Conservation (phyloP, 2,888 invertebrate genomes). For the Mamestra brassicae region DNA sequence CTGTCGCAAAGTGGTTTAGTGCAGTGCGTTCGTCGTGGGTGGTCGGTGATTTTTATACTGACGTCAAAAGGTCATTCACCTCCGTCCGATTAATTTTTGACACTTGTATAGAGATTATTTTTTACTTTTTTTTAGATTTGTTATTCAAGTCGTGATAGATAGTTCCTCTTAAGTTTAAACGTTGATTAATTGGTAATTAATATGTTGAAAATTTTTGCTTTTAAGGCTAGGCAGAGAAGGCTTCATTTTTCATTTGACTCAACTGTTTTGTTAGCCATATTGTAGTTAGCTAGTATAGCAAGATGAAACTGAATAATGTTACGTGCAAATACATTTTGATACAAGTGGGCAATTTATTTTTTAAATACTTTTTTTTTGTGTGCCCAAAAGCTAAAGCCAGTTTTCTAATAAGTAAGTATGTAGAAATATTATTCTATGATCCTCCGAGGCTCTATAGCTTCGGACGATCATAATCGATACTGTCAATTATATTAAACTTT, state of each 20-base stretch:
- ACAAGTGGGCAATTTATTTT: no score
- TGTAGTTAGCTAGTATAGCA: no score
- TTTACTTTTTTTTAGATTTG: conserved; percentile 28
- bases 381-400: no score
- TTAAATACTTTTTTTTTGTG: no score
- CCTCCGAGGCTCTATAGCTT: no score
- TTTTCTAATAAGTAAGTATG: no score
- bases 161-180: conserved; percentile 49
- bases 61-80: conserved; percentile 87
- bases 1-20: conserved; percentile 58
- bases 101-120: conserved; percentile 75
- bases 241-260: background rate
- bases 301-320: no score
- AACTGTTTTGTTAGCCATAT: background rate
- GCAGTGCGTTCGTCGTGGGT: conserved; percentile 81
- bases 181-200: conserved; percentile 61
- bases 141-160: conserved; percentile 56
- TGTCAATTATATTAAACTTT: no score
- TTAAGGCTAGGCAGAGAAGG: background rate
- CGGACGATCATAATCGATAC: no score
- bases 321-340: no score
- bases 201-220: conserved; percentile 45
- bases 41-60: conserved; percentile 85
- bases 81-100: conserved; percentile 77
- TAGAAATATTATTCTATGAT: no score